phyloP scores from a whole-genome alignment of 2,888 invertebrate genomes.

The Ryuthela nishihirai region DNA sequence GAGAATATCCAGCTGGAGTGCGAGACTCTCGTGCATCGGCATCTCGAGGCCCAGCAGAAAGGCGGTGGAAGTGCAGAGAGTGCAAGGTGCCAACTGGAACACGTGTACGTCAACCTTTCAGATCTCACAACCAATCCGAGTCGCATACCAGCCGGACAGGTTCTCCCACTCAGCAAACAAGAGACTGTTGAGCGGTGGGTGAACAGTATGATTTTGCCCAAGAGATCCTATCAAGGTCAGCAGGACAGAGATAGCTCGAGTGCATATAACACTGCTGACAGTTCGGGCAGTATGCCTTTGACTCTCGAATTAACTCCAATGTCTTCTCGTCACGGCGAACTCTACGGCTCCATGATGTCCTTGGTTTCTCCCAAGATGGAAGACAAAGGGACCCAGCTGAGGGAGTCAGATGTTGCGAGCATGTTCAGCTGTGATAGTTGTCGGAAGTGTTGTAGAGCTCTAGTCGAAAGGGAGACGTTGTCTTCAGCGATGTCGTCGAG shows the following conservation, averaged over 20 bases:
- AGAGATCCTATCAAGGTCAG: slow-evolving; percentile 25
- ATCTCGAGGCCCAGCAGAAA: background rate
- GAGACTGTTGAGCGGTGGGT: slow-evolving; percentile 38
- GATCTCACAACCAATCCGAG: slow-evolving; percentile 1
- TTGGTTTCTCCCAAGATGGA: background rate
- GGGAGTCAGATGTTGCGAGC: slow-evolving; percentile 39
- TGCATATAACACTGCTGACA: slow-evolving; percentile 71
- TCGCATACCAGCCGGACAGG: no score
- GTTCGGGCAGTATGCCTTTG: slow-evolving; percentile 64
- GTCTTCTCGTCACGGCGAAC: background rate
- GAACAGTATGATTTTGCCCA: slow-evolving; percentile 21
- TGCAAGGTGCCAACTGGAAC: background rate
- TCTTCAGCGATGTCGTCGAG: background rate
- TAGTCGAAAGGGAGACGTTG: background rate
- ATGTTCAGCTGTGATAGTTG: slow-evolving; percentile 43
- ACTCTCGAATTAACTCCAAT: slow-evolving; percentile 56
- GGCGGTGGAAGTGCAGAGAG: background rate
- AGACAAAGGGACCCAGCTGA: slow-evolving; percentile 9
- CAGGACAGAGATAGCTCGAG: slow-evolving; percentile 61
- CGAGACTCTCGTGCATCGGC: slow-evolving; percentile 47
- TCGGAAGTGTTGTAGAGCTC: slow-evolving; percentile 28
- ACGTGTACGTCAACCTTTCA: background rate
- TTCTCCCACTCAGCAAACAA: slow-evolving; percentile 1
- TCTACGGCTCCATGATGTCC: slow-evolving; percentile 2
- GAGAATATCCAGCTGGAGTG: slow-evolving; percentile 59